Conservation (phyloP, 2,888 invertebrate species). For the Cyaniris semiargus region DNA sequence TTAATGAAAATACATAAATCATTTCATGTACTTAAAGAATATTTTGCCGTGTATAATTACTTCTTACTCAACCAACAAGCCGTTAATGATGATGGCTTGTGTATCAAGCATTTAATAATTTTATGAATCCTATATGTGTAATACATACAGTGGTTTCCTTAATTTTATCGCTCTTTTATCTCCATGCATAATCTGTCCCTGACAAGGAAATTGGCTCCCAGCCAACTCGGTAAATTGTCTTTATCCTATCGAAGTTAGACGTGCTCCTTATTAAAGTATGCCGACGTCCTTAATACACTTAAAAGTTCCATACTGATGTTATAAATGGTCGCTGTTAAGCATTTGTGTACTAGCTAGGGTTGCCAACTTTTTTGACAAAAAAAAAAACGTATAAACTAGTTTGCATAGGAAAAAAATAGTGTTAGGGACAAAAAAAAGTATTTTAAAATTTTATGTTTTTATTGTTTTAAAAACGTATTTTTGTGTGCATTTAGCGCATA, state of each 20-base stretch:
- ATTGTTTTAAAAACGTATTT: too few species aligned
- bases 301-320: not conserved
- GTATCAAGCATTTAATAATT: not conserved
- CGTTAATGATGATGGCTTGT: not conserved
- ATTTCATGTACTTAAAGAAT: too few species aligned
- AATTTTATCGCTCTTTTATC: not conserved
- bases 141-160: not conserved
- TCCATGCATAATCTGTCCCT: not conserved
- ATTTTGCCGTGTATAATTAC: too few species aligned
- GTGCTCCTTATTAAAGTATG: not conserved
- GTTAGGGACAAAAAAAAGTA: too few species aligned
- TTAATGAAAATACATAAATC: too few species aligned
- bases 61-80: too few species aligned
- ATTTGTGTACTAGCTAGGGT: too few species aligned
- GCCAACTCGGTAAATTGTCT: constrained; percentile 4
- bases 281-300: not conserved
- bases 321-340: too few species aligned
- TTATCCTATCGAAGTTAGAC: not conserved
- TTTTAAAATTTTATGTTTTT: too few species aligned
- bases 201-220: constrained; percentile 6
- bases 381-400: too few species aligned
- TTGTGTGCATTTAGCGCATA: too few species aligned
- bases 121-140: not conserved
- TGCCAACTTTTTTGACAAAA: not conserved
- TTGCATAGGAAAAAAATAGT: too few species aligned